Percentiles rank a stretch among this genome's conserved stretches.
Evolutionary conservation across 2,113 vertebrate species (phyloP).

Genomic region (Sinocyclocheilus anshuiensis): DNA sequence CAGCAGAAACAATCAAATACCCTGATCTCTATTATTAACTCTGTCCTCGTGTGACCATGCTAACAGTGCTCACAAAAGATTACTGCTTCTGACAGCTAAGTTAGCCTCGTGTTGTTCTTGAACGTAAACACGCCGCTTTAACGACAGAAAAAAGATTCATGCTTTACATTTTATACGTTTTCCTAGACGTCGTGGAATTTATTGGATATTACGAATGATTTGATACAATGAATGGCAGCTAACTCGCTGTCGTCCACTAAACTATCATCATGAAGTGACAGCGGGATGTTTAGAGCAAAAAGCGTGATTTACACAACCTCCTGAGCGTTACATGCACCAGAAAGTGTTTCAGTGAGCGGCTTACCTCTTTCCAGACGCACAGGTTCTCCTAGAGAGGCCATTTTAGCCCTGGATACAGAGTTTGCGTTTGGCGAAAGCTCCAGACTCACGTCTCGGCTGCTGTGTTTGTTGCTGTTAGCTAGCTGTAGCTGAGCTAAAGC

Average conservation of each 20-base stretch:
- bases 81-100: neutral
- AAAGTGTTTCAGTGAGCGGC: constrained; percentile 18
- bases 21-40: neutral
- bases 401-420: constrained; percentile 58
- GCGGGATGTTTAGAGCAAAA: neutral
- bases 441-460: neutral
- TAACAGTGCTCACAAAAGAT: constrained; percentile 5
- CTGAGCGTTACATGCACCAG: neutral
- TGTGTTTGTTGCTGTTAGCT: constrained; percentile 44
- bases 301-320: constrained; percentile 1
- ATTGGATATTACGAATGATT: neutral
- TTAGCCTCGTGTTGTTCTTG: neutral
- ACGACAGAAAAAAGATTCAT: neutral
- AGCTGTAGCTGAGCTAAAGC: constrained; percentile 29
- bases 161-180: neutral
- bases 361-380: constrained; percentile 93
- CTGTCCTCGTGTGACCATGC: neutral
- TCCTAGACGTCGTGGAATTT: neutral
- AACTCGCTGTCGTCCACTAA: constrained; percentile 23
- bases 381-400: constrained; percentile 87
- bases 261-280: constrained; percentile 8
- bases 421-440: constrained; percentile 32
- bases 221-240: neutral
- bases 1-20: neutral
- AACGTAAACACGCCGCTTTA: neutral